A percentile compares a stretch with the other conserved stretches of the same genome.
Conservation (phyloP, 2,797 vertebrate species). For the Anniella stebbinsi region DNA sequence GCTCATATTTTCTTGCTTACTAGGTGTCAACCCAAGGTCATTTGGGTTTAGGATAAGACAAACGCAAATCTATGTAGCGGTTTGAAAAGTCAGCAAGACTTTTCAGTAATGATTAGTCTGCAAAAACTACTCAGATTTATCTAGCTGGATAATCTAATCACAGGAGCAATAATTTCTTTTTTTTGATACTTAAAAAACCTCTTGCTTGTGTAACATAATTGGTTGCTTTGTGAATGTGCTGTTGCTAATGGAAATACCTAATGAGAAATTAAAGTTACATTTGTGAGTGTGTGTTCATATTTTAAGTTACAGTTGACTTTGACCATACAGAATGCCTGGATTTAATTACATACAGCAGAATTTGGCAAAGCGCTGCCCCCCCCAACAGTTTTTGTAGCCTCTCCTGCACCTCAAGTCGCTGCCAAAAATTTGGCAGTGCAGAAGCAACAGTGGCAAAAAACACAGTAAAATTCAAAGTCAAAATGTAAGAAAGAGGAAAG, state of each 20-base stretch:
- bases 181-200: not conserved
- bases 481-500: not conserved
- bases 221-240: not conserved
- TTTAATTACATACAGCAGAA: no score
- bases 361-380: no score
- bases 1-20: constrained; percentile 1
- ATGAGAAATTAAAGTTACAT: not conserved
- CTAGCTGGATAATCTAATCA: not conserved
- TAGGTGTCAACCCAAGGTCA: not conserved
- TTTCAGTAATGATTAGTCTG: not conserved
- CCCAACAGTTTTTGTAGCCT: not conserved
- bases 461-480: not conserved
- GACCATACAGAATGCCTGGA: not conserved
- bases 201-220: not conserved
- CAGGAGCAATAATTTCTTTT: not conserved
- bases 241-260: not conserved
- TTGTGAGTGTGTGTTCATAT: not conserved
- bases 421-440: no score
- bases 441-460: no score
- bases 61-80: not conserved
- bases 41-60: constrained; percentile 7
- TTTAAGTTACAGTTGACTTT: not conserved
- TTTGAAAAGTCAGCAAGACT: constrained; percentile 15
- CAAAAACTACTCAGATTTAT: not conserved
- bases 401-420: not conserved